Percentiles rank a stretch among this genome's conserved stretches.
These are phyloP conservation scores for Pangasius sanitwongsei DNA, from an alignment of 2,797 vertebrate species.

Conservation along the genomic window DNA sequence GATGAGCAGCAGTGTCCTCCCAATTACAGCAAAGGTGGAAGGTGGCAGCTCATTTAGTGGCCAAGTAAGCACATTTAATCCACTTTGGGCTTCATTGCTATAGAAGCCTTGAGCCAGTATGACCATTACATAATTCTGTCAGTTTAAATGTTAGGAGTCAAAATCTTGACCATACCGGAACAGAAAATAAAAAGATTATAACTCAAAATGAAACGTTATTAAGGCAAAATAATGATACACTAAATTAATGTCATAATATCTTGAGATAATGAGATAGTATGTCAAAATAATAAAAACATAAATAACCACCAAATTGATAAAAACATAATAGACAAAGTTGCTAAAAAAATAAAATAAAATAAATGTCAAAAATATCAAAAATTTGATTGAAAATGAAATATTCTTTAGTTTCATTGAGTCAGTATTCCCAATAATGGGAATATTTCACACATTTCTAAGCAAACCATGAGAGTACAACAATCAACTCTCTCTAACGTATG, in stretches of 20 bases:
- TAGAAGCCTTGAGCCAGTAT: not conserved
- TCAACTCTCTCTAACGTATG: not conserved
- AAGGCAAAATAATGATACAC: not conserved
- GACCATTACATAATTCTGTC: not conserved
- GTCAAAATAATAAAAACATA: not conserved
- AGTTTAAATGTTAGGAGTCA: not conserved
- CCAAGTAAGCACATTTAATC: not conserved
- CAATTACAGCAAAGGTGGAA: constrained; percentile 1
- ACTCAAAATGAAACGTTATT: not conserved
- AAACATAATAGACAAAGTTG: not conserved
- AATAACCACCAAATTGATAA: not conserved
- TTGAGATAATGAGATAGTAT: not conserved
- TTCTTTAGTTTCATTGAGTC: not conserved
- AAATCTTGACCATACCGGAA: not conserved
- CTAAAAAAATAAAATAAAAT: not conserved
- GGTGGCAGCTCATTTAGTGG: not conserved
- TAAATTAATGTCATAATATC: not conserved
- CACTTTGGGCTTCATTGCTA: not conserved
- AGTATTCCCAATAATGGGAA: not conserved
- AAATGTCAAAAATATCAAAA: not conserved
- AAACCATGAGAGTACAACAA: not conserved
- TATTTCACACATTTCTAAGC: not conserved
- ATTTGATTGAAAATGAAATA: not conserved
- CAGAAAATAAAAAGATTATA: not conserved
- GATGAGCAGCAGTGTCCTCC: not conserved